phyloP scores from a whole-genome alignment of 2,113 vertebrate genomes.

The Saiga tatarica region DNA sequence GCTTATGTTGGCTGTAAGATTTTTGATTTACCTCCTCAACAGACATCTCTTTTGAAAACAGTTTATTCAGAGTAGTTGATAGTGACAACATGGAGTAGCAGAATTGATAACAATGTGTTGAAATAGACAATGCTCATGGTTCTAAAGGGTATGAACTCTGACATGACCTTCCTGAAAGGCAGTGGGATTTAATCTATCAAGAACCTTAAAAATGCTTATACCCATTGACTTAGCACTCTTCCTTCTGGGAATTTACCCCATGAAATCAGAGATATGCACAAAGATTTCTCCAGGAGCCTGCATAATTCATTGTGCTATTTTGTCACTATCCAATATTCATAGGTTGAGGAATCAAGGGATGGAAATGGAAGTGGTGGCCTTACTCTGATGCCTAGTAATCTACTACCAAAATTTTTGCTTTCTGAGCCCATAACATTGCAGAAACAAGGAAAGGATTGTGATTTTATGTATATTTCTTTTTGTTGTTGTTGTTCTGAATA shows the following conservation, averaged over 20 bases:
- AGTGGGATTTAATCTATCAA: background rate
- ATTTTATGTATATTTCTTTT: background rate
- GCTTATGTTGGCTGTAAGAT: background rate
- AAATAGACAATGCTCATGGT: background rate
- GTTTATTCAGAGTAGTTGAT: background rate
- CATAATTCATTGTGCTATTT: background rate
- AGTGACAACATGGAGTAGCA: background rate
- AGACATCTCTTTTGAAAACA: background rate
- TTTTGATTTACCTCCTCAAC: background rate
- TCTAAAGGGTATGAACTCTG: background rate
- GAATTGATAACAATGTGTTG: background rate
- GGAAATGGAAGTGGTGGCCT: background rate
- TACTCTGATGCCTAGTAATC: background rate
- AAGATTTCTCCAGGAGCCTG: background rate
- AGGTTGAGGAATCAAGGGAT: background rate
- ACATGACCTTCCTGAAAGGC: background rate
- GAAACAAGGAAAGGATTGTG: background rate
- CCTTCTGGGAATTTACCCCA: background rate
- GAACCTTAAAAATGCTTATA: background rate
- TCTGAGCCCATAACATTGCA: background rate
- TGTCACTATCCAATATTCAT: background rate
- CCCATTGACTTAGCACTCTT: background rate
- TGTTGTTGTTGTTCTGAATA: background rate
- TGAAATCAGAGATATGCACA: background rate
- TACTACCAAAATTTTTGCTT: background rate